These are phyloP conservation scores for Dicrurus megarhynchus DNA, from an alignment of 2,113 vertebrate species.

Conservation along the genomic window DNA sequence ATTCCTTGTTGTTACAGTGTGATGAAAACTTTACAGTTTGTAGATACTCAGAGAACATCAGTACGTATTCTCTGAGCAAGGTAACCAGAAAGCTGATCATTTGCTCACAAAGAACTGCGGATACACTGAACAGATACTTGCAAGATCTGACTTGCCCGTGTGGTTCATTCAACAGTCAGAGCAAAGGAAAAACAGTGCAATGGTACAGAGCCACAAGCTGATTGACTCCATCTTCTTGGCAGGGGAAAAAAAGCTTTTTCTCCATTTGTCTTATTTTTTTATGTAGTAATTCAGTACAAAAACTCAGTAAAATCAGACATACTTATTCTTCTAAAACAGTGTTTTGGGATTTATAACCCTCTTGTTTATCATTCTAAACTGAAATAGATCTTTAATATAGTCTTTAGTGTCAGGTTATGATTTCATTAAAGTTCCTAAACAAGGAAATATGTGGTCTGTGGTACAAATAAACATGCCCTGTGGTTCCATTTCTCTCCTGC, in stretches of 20 bases:
- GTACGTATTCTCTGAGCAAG: background rate
- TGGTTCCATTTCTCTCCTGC: background rate
- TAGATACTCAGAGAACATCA: background rate
- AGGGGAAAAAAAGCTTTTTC: background rate
- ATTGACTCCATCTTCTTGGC: background rate
- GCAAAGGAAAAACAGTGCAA: background rate
- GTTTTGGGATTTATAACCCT: background rate
- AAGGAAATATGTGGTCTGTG: slow-evolving; percentile 24
- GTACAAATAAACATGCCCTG: slow-evolving; percentile 36
- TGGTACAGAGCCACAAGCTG: background rate
- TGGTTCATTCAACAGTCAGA: background rate
- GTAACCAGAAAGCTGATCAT: background rate
- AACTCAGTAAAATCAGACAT: background rate
- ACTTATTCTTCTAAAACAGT: background rate
- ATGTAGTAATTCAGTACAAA: background rate
- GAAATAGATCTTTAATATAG: slow-evolving; percentile 19
- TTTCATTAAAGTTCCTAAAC: slow-evolving; percentile 34
- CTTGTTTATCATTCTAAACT: slow-evolving; percentile 16
- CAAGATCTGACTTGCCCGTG: background rate
- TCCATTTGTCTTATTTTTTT: background rate
- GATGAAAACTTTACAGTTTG: background rate
- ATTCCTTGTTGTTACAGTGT: background rate
- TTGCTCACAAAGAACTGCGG: background rate
- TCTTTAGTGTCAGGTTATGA: background rate
- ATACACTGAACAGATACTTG: background rate